Evolutionary conservation across 64 coral and sea anemone genomes (phyloP).

Genomic region (Porites lutea): DNA sequence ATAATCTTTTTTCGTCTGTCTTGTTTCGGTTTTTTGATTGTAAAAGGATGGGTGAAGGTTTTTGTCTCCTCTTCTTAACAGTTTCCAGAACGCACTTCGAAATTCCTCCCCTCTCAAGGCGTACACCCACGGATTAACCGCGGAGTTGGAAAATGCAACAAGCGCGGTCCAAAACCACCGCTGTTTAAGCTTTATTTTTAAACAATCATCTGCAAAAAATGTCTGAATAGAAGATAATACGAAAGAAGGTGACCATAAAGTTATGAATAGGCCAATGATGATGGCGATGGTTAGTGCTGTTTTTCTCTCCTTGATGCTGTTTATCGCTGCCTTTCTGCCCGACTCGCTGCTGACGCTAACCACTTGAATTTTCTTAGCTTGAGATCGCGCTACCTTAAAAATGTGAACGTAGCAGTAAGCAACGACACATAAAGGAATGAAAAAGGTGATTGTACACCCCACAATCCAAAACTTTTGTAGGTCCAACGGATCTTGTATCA

Average conservation of each 20-base stretch:
- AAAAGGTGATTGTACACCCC: background rate
- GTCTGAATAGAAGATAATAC: constrained; percentile 12
- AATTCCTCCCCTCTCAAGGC: background rate
- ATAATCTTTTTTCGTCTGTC: no score
- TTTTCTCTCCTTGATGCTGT: constrained; percentile 14
- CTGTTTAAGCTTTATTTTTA: background rate
- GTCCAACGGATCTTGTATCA: constrained; percentile 13
- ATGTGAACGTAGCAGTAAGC: constrained; percentile 56
- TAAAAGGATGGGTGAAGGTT: background rate
- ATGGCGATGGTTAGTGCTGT: constrained; percentile 23
- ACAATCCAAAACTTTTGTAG: constrained; percentile 35
- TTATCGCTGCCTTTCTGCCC: background rate
- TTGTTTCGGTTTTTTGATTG: background rate
- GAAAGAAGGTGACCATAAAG: constrained; percentile 10
- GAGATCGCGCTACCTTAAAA: background rate
- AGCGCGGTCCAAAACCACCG: constrained; percentile 32
- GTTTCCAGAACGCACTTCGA: background rate
- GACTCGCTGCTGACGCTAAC: background rate
- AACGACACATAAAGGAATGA: constrained; percentile 14
- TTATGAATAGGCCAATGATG: constrained; percentile 17
- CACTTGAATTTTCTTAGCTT: constrained; percentile 10
- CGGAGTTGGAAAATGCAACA: background rate
- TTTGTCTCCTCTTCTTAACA: background rate
- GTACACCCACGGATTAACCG: constrained; percentile 55
- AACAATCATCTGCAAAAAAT: constrained; percentile 5